Percentiles rank a stretch among this genome's conserved stretches.
phyloP scores from a whole-genome alignment of 1,140 invertebrate genomes.

The Drosophila athabasca region DNA sequence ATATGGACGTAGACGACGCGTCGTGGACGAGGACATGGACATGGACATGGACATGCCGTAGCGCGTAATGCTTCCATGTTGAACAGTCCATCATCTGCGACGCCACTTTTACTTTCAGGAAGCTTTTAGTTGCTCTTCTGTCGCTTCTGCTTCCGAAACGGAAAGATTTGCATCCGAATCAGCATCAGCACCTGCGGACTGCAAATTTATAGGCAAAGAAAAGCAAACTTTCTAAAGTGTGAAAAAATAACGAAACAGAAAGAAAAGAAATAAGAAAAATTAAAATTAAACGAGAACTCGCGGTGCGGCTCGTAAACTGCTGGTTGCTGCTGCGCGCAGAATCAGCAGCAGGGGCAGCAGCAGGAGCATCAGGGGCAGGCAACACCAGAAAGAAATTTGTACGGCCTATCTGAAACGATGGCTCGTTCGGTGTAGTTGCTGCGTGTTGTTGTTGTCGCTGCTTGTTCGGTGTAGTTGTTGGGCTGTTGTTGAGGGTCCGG shows the following conservation, averaged over 20 bases:
- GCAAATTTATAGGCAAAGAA: constrained; percentile 9
- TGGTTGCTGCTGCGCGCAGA: constrained; percentile 45
- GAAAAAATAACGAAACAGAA: constrained; percentile 35
- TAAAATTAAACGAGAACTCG: constrained; percentile 62
- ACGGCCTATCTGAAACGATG: constrained; percentile 61
- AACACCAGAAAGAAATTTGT: constrained; percentile 61
- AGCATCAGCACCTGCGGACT: too few species aligned
- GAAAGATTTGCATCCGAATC: too few species aligned
- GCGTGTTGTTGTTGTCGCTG: constrained; percentile 28
- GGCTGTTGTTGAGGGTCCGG: constrained; percentile 20
- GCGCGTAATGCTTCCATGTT: too few species aligned
- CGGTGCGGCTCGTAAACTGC: constrained; percentile 22
- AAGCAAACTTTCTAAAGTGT: constrained; percentile 67
- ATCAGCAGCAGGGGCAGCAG: constrained; percentile 47
- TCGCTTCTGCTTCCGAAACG: too few species aligned
- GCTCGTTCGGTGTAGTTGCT: constrained; percentile 14
- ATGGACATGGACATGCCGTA: too few species aligned
- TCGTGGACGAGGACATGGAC: too few species aligned
- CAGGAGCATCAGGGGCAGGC: constrained; percentile 36
- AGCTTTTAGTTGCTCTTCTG: neutral
- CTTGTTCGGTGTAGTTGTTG: constrained; percentile 1
- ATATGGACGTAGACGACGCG: too few species aligned
- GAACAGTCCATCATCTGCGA: too few species aligned
- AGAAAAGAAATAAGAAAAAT: constrained; percentile 39
- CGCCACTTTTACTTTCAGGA: constrained; percentile 59